Evolutionary conservation across 2,797 vertebrate species (phyloP).

Genomic region (Onychomys arenicola): DNA sequence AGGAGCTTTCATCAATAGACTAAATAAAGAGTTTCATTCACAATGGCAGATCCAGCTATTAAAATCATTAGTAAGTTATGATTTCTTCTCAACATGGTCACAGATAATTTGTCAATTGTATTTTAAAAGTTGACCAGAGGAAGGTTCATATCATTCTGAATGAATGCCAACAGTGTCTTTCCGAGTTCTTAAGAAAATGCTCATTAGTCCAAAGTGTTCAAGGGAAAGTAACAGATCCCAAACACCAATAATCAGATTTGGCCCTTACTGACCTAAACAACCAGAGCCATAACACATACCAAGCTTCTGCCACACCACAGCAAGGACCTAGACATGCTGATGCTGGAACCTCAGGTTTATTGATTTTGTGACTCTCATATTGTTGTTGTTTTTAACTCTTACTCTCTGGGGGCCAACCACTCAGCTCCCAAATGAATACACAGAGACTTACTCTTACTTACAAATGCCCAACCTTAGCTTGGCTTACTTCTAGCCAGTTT

Average conservation of each 20-base stretch:
- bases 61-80: not conserved
- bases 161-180: not conserved
- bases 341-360: not conserved
- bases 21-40: not conserved
- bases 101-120: not conserved
- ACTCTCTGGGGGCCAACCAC: not conserved
- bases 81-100: not conserved
- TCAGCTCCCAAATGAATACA: too few species aligned
- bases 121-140: not conserved
- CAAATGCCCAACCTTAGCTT: too few species aligned
- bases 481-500: too few species aligned
- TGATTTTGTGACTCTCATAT: not conserved
- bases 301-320: not conserved
- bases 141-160: not conserved
- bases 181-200: conserved; percentile 11
- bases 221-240: not conserved
- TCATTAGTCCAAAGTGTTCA: not conserved
- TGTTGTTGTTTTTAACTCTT: not conserved
- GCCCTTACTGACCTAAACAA: not conserved
- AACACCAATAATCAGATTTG: not conserved
- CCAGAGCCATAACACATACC: not conserved
- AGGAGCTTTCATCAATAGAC: not conserved
- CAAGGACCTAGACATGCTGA: not conserved
- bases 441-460: too few species aligned
- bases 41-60: not conserved